Base-by-base conservation (phyloP, 37 sponge, comb jelly and placozoan genomes). In the Spongia lamella region DNA sequence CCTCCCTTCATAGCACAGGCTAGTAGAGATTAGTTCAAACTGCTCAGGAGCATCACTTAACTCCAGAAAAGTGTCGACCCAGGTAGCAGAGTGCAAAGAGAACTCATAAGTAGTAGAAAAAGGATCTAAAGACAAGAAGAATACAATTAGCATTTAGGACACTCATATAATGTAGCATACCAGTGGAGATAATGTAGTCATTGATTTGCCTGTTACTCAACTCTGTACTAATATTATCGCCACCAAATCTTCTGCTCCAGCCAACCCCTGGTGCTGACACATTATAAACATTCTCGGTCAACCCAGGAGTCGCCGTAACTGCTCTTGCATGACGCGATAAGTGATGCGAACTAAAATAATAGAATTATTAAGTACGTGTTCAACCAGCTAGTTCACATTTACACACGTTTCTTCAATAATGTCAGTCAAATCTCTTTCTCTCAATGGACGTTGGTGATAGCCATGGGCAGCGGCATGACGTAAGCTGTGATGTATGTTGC, bases 201-300 rank as follows among this genome's bases (percentile, higher is more conserved):
- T 90, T 90, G 5, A 22, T 6, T 20, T 72, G 53, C 20, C 57
- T 56, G 36, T 83, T 77, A 37, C 72, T 55, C 33, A 90, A 35
- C 15, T 81, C 77, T 25, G 65, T 65, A 33, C 77, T 90, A 43
- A 90, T 90, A 47, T 90, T 90, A 2, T 51, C 32, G 20, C 78
- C 83, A 27, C 90, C 90, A 82, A 85, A 85, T 40, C 72, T 55
- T 34, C 57, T 51, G 39, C 72, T 72, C 90, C 90, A 90, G 29
- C 58, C 60, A 40, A 90, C 79, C 20, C 75, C 50, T 16, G 90
- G 90, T 71, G 80, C 80, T 26, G 80, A 57, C 7, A 83, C 75
- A 43, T 89, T 89, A 34, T 55, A 53, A 1, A 78, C 57, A 34
- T 55, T 72, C 56, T 19, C 72, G 56, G n/a, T 66, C 56, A 13